phyloP scores from a whole-genome alignment of 2,797 vertebrate species.

The Luscinia luscinia region DNA sequence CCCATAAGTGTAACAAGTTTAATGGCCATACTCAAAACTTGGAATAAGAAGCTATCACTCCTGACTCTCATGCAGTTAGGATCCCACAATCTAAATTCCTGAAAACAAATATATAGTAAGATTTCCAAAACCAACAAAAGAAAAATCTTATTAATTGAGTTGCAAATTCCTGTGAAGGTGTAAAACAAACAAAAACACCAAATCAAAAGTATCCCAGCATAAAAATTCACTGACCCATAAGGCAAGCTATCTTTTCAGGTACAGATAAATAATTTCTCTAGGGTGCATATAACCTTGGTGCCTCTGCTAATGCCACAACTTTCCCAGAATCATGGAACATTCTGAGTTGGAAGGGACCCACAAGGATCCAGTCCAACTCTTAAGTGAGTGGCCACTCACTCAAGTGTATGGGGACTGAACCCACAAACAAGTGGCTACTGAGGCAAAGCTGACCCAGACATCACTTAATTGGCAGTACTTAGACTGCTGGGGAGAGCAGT shows the following conservation, averaged over 20 bases:
- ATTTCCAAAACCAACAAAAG: not conserved
- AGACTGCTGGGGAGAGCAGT: not conserved
- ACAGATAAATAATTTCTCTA: not conserved
- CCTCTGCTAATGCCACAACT: not conserved
- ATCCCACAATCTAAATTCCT: not conserved
- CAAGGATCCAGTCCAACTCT: fast-evolving
- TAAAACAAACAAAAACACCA: not conserved
- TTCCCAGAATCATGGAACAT: not conserved
- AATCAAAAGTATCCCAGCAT: not conserved
- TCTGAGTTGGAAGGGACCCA: not conserved
- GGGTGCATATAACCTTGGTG: not conserved
- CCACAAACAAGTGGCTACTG: fast-evolving
- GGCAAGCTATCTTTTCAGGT: not conserved
- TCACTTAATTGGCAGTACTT: not conserved
- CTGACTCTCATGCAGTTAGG: not conserved
- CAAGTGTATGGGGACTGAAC: not conserved
- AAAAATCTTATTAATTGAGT: not conserved
- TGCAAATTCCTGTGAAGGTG: not conserved
- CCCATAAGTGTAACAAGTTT: not conserved
- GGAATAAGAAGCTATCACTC: not conserved
- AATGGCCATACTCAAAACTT: not conserved
- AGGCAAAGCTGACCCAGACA: not conserved
- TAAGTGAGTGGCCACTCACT: too few relatives aligned
- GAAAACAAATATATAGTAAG: not conserved
- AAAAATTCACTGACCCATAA: not conserved